Evolutionary conservation across 2,888 invertebrate genomes (phyloP).

Genomic region (Acrobasis consociella): DNA sequence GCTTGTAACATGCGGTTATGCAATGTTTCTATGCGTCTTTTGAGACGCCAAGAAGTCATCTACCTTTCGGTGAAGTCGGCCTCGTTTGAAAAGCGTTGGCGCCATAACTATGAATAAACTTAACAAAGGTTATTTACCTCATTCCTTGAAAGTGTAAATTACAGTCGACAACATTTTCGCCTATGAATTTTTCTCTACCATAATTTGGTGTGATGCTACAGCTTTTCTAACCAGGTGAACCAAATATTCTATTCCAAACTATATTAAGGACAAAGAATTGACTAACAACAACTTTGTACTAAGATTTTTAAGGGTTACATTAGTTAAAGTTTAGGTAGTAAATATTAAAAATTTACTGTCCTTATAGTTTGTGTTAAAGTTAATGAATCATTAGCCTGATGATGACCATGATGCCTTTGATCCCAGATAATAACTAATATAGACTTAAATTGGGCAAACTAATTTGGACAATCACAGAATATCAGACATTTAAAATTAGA

Average conservation of each 20-base stretch:
- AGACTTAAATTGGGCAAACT: neutral
- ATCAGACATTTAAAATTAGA: neutral
- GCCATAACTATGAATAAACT: constrained; percentile 1
- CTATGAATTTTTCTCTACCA: no score
- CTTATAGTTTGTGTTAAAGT: neutral
- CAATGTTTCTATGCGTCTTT: constrained; percentile 16
- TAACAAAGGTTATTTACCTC: neutral
- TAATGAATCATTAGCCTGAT: neutral
- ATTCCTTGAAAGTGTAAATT: neutral
- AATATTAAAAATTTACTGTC: neutral
- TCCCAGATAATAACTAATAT: no score
- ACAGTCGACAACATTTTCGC: neutral
- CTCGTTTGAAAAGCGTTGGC: constrained; percentile 15
- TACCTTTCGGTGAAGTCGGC: constrained; percentile 22
- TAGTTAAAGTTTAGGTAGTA: neutral
- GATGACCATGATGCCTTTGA: no score
- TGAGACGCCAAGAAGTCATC: constrained; percentile 22
- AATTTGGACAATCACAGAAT: neutral
- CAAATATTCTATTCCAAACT: neutral
- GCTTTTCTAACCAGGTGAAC: no score
- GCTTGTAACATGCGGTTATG: constrained; percentile 23
- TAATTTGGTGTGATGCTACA: no score
- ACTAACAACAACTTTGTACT: constrained; percentile 5
- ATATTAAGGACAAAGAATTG: neutral
- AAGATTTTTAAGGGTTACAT: neutral